phyloP scores from a whole-genome alignment of 2,797 vertebrate genomes.

The Heteromormyrus szaboi region DNA sequence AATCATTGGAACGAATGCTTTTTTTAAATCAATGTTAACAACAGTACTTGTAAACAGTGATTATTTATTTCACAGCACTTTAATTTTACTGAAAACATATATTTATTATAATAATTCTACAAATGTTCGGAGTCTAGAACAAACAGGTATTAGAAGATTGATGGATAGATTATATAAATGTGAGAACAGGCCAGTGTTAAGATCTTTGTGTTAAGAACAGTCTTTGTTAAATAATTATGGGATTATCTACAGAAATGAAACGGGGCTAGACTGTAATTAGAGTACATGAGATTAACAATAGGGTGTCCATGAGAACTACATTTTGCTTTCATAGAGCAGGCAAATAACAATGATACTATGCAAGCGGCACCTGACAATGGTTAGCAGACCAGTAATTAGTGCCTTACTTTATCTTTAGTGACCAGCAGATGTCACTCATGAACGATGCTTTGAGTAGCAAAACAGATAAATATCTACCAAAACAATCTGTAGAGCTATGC shows the following conservation, averaged over 20 bases:
- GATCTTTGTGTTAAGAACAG: neutral
- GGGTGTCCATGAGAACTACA: neutral
- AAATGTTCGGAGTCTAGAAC: neutral
- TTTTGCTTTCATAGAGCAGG: neutral
- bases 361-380: neutral
- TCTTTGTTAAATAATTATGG: neutral
- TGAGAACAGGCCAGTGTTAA: neutral
- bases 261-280: neutral
- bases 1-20: neutral
- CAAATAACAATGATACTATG: neutral
- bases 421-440: constrained; percentile 9
- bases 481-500: neutral
- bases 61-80: neutral
- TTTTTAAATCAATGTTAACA: neutral
- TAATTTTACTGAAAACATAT: neutral
- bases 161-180: neutral
- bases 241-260: neutral
- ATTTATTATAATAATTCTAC: neutral
- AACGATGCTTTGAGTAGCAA: neutral
- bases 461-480: neutral
- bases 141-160: neutral
- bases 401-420: neutral
- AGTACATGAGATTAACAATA: neutral
- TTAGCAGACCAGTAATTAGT: neutral
- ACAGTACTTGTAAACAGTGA: neutral